phyloP scores from a whole-genome alignment of 2,797 vertebrate genomes.

The Podargus strigoides region DNA sequence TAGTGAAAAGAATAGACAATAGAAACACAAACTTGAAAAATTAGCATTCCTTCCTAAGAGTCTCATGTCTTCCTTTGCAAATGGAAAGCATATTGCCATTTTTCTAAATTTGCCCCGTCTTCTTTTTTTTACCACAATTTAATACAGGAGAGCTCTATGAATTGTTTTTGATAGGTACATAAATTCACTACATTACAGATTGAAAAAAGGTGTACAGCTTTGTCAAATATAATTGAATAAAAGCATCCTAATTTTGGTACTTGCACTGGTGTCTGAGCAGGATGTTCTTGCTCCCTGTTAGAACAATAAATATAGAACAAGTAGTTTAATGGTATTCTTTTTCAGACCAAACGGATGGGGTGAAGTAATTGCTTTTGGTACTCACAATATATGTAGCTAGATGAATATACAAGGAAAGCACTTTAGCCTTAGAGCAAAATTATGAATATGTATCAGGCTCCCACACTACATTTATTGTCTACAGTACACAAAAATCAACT shows the following conservation, averaged over 20 bases:
- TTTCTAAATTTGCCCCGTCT: neutral
- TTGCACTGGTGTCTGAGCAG: constrained; percentile 28
- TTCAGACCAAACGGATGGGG: constrained; percentile 49
- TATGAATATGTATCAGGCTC: constrained; percentile 49
- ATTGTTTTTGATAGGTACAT: constrained; percentile 32
- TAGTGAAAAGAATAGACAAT: neutral
- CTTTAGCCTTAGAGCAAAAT: constrained; percentile 54
- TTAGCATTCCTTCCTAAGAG: neutral
- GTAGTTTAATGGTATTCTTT: constrained; percentile 45
- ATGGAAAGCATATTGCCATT: neutral
- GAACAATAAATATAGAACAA: constrained; percentile 47
- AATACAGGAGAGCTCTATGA: neutral
- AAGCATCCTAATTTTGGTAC: constrained; percentile 44
- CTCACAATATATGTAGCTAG: constrained; percentile 38
- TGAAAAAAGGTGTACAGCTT: constrained; percentile 4
- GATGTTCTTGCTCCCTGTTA: constrained; percentile 45
- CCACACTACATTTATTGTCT: constrained; percentile 38
- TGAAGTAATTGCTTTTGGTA: constrained; percentile 62
- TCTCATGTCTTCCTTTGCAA: neutral
- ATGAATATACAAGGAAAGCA: constrained; percentile 61
- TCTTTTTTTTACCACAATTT: neutral
- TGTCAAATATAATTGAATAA: constrained; percentile 57
- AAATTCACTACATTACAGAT: constrained; percentile 37
- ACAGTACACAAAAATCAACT: constrained; percentile 48
- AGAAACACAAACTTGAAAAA: neutral